Evolutionary conservation across 2,888 invertebrate species (phyloP).

Genomic region (Lysandra coridon): DNA sequence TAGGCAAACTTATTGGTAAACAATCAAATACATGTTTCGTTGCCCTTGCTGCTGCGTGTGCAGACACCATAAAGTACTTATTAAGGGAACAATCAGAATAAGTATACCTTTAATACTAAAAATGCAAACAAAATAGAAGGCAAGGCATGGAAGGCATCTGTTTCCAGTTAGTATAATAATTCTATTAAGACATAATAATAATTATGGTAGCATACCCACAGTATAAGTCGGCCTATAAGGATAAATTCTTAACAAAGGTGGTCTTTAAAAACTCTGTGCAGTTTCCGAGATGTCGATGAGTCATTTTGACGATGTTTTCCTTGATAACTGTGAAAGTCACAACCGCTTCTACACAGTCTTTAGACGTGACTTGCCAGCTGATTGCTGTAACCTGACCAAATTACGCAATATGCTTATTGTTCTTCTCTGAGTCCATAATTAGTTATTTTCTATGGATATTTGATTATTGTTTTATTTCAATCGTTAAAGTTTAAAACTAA

Average conservation of each 20-base stretch:
- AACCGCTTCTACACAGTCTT: not conserved
- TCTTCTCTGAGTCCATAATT: too few relatives aligned
- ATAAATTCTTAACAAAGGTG: not conserved
- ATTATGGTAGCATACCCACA: not conserved
- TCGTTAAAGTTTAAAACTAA: too few relatives aligned
- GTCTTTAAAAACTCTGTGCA: not conserved
- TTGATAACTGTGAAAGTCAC: not conserved
- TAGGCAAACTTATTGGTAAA: not conserved
- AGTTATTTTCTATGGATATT: too few relatives aligned
- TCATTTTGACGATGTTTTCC: not conserved
- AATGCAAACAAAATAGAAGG: not conserved
- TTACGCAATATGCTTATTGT: too few relatives aligned
- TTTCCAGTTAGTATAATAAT: too few relatives aligned
- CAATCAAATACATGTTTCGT: not conserved
- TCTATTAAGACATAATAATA: not conserved
- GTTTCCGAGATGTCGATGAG: constrained; percentile 6
- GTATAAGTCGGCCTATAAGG: not conserved
- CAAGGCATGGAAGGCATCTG: not conserved
- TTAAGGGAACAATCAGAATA: too few relatives aligned
- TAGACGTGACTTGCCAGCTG: too few relatives aligned
- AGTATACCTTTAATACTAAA: too few relatives aligned
- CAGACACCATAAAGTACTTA: not conserved
- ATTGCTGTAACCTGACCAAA: too few relatives aligned
- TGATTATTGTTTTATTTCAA: too few relatives aligned
- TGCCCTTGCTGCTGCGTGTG: not conserved